Evolutionary conservation across 2,113 vertebrate species (phyloP), one percentile per base, ranked within the genome.

Genomic region (Drymodes brunneopygia): DNA sequence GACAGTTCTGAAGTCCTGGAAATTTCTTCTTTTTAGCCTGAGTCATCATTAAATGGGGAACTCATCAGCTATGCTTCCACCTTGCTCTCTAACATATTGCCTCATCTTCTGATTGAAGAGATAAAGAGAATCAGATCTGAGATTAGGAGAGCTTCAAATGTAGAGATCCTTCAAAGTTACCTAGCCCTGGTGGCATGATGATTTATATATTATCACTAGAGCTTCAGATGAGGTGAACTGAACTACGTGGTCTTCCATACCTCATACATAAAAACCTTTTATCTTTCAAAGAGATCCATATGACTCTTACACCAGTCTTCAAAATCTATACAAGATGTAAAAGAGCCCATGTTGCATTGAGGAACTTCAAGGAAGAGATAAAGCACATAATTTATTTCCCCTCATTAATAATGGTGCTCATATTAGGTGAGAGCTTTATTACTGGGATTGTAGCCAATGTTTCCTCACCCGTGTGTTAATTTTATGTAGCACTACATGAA

Each of bases 91-190:
- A 48, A 66, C 36, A 40, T 88, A 78, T 13, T 82, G n/a, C 22
- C 2, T 62, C 4, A 1, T 92, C 25, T 92, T 82, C 82, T 81
- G 75, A 90, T 90, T 78, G 75, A 88, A 90, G 64, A 80, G 54
- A 69, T 80, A 89, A 86, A 92, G 35, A 71, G 81, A 87, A 50
- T 85, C 66, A 83, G 83, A 83, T 88, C 36, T 86, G 71, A 94
- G 80, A 72, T 91, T 77, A 94, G 71, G 45, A 88, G 56, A 88
- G 42, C 47, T 91, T 88, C 92, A 93, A 57, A 86, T 86, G 38
- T 40, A 74, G 81, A 95, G 79, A 47, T 71, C 62, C 50, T 86
- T 88, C 81, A 82, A 91, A 87, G 66, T 70, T 66, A 75, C 57
- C 57, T 47, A 54, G 51, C 33, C 62, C 50, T 88, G 35, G 36